Evolutionary conservation across 1,140 invertebrate genomes (phyloP), one percentile per base, ranked within the genome.

Genomic region (Drosophila seguyi): DNA sequence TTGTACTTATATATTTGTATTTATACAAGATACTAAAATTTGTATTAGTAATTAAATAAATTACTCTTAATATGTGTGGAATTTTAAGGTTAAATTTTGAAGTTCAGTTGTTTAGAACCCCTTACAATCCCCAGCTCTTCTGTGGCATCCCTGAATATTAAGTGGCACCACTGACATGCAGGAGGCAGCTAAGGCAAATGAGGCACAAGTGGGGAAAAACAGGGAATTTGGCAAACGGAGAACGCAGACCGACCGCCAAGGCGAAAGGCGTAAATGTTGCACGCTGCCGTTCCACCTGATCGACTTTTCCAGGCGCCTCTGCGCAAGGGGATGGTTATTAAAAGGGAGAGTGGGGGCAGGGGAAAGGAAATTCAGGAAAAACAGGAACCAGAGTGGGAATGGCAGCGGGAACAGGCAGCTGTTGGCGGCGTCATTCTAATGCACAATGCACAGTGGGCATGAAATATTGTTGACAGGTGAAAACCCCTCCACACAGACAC

Each of bases 381-480:
- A 27, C 41, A 50, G 58, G 53, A 57, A 53, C 57, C 41, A 29
- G 62, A 38, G 2, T 27, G 20, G 50, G 47, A 55, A 58, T 44
- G 36, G 45, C 45, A 63, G 41, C 45, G 67, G 45, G 66, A 47
- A 68, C 56, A 20, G 62, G 79, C 84, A 83, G 83, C 79, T 87
- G 83, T 87, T 80, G 47, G 31, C 65, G 63, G 34, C 48, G 63
- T 62, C 79, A 77, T 88, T 84, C 84, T 84, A 88, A 88, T 88
- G 81, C 69, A 73, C 81, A 75, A 85, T 69, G 83, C 83, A 87
- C 84, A 88, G 84, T 84, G 80, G 79, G 80, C 84, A 88, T 88
- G 84, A 88, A 88, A 90, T 84, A 88, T 88, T 81, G 84, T 80
- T 88, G 84, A 88, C 84, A 88, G 84, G 84, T 88, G 84, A 88